phyloP scores from a whole-genome alignment of 2,888 invertebrate genomes.

The Drosophila helvetica region DNA sequence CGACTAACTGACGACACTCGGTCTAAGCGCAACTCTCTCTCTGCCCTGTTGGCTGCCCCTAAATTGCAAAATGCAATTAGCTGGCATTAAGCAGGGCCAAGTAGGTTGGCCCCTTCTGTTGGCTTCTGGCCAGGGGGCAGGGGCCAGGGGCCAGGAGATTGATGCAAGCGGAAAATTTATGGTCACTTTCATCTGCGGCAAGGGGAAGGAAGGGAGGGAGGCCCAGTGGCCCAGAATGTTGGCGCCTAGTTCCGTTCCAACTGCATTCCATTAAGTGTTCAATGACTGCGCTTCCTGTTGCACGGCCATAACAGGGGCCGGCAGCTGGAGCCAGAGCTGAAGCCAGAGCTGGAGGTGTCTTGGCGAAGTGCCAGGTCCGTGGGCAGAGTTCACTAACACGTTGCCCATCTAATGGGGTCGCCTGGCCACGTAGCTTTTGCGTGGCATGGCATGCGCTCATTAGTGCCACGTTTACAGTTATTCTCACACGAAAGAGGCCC shows the following conservation, averaged over 20 bases:
- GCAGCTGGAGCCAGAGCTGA: neutral
- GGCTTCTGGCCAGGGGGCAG: conserved; percentile 34
- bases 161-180: conserved; percentile 59
- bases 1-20: conserved; percentile 53
- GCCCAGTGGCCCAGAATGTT: conserved; percentile 36
- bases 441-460: conserved; percentile 54
- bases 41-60: neutral
- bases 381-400: conserved; percentile 54
- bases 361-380: conserved; percentile 56
- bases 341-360: conserved; percentile 13
- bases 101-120: conserved; percentile 38
- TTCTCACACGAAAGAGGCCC: conserved; percentile 16
- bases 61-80: conserved; percentile 64
- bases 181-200: conserved; percentile 23
- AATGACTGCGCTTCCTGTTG: conserved; percentile 75
- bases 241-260: conserved; percentile 21
- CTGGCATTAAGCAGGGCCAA: conserved; percentile 51
- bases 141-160: conserved; percentile 41
- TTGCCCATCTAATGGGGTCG: conserved; percentile 14
- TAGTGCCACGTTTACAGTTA: conserved; percentile 50
- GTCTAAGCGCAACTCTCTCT: conserved; percentile 24
- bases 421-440: neutral
- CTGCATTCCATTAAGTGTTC: conserved; percentile 73
- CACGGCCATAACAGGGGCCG: conserved; percentile 6
- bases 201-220: neutral